phyloP scores from a whole-genome alignment of 2,797 vertebrate species.

The Anas capensis region DNA sequence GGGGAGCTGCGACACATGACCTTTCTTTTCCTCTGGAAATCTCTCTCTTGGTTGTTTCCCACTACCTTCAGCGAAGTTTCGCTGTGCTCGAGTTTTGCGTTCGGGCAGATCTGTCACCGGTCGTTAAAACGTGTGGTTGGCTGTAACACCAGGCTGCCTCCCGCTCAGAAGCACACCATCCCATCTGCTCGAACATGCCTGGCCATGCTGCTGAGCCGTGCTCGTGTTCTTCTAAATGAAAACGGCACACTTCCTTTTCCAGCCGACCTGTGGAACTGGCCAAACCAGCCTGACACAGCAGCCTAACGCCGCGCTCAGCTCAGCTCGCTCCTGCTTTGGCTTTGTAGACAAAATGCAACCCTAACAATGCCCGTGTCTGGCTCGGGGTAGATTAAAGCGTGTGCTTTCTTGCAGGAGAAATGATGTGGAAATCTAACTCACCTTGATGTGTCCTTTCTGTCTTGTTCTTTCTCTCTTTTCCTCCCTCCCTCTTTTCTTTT shows the following conservation, averaged over 20 bases:
- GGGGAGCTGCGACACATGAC: not conserved
- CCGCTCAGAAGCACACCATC: not conserved
- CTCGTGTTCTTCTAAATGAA: constrained; percentile 66
- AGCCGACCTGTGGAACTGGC: constrained; percentile 68
- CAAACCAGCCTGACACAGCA: constrained; percentile 69
- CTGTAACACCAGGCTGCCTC: constrained; percentile 27
- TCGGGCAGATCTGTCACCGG: not conserved
- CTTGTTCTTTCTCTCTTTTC: constrained; percentile 59
- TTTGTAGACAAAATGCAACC: constrained; percentile 76
- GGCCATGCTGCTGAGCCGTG: constrained; percentile 40
- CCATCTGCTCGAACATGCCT: constrained; percentile 52
- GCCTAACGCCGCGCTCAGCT: constrained; percentile 36
- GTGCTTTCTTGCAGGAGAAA: constrained; percentile 83
- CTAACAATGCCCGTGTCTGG: constrained; percentile 70
- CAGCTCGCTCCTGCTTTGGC: constrained; percentile 41
- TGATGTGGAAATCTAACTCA: constrained; percentile 90
- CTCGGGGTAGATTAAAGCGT: constrained; percentile 80
- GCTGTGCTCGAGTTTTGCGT: not conserved
- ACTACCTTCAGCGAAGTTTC: not conserved
- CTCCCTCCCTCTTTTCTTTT: constrained; percentile 69
- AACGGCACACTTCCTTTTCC: constrained; percentile 63
- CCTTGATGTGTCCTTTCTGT: constrained; percentile 88
- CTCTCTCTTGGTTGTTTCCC: not conserved
- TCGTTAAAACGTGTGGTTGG: not conserved
- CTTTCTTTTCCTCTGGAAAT: not conserved